Evolutionary conservation across 2,797 vertebrate genomes (phyloP).

Genomic region (Hoplostethus atlanticus): DNA sequence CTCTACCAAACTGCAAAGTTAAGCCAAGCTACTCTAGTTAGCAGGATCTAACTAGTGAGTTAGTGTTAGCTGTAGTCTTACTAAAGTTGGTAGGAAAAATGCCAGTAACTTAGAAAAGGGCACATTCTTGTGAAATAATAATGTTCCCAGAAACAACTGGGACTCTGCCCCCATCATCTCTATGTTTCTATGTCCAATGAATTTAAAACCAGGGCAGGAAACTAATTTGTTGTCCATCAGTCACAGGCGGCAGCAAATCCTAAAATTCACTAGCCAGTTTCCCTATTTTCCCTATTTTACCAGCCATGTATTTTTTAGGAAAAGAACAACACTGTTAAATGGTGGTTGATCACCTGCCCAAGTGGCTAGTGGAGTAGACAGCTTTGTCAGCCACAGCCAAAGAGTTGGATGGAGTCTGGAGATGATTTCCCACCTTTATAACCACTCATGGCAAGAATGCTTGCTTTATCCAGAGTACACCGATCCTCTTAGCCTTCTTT

Average conservation of each 20-base stretch:
- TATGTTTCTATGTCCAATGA: too few relatives aligned
- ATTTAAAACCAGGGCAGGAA: too few relatives aligned
- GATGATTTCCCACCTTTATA: constrained; percentile 34
- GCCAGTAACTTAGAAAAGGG: too few relatives aligned
- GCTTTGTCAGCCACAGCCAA: constrained; percentile 8
- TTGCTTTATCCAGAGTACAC: constrained; percentile 10
- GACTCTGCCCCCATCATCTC: too few relatives aligned
- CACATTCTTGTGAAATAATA: too few relatives aligned
- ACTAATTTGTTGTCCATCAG: too few relatives aligned
- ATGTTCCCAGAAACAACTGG: too few relatives aligned
- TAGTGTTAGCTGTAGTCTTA: too few relatives aligned
- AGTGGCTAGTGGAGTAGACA: not conserved
- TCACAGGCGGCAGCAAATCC: not conserved
- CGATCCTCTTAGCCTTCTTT: constrained; percentile 13
- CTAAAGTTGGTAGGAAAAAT: too few relatives aligned
- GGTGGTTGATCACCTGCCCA: not conserved
- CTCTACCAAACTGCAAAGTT: too few relatives aligned
- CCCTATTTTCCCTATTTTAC: not conserved
- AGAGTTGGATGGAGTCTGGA: constrained; percentile 17
- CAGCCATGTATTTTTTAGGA: not conserved
- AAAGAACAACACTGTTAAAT: not conserved
- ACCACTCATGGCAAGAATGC: constrained; percentile 8
- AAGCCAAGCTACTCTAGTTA: too few relatives aligned
- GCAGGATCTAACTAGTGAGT: too few relatives aligned
- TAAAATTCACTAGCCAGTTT: not conserved